Evolutionary conservation across 2,888 invertebrate genomes (phyloP).

Genomic region (Andrena fulva): DNA sequence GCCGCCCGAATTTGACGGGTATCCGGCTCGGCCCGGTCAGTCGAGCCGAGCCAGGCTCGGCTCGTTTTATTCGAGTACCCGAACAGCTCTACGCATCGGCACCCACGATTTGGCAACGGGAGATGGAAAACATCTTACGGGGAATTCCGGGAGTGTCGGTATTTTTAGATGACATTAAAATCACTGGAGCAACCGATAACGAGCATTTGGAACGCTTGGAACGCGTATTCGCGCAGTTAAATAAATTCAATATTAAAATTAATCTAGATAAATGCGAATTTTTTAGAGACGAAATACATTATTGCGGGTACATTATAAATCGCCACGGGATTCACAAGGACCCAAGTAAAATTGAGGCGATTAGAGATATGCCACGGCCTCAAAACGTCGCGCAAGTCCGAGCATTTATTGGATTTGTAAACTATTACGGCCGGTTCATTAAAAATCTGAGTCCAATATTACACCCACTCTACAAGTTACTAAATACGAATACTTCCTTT

Average conservation of each 20-base stretch:
- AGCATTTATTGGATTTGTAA: slow-evolving; percentile 1
- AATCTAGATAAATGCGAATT: slow-evolving; percentile 24
- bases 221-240: background rate
- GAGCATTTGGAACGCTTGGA: slow-evolving; percentile 12
- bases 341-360: slow-evolving; percentile 6
- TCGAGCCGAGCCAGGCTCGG: too few species aligned
- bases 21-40: too few species aligned
- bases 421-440: slow-evolving; percentile 10
- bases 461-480: background rate
- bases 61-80: too few species aligned
- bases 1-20: too few species aligned
- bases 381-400: slow-evolving; percentile 1
- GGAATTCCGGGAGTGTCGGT: slow-evolving; percentile 16
- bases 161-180: slow-evolving; percentile 3
- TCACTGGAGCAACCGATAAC: background rate
- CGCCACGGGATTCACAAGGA: slow-evolving; percentile 17
- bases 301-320: slow-evolving; percentile 21
- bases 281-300: background rate
- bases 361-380: background rate
- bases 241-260: slow-evolving; percentile 15
- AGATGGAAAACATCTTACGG: slow-evolving; percentile 6
- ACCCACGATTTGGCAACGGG: slow-evolving; percentile 22
- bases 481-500: background rate
- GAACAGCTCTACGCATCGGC: too few species aligned
- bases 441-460: slow-evolving; percentile 11